Evolutionary conservation across 2,113 vertebrate species (phyloP), one percentile per base, ranked within the genome.

Genomic region (Puntigrus tetrazona): DNA sequence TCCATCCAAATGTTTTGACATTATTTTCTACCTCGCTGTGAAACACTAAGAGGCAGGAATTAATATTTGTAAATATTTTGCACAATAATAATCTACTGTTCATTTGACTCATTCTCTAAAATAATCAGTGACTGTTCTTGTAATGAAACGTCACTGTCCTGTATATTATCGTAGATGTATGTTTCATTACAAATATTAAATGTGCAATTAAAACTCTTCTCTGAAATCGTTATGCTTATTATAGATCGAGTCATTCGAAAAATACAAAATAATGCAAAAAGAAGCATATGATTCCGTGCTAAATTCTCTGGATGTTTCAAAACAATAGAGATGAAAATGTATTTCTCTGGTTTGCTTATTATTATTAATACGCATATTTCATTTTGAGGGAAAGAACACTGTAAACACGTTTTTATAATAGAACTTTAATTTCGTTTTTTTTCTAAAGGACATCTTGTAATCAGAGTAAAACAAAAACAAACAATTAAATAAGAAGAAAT

Each of bases 341-440:
- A 22, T 38, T 0, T n/a, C 25, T 55, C 65, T 5, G 9, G 38
- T 83, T 74, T 75, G 47, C 59, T 59, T 83, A 86, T 81, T 84
- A 85, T 85, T 85, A 70, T 61, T 84, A 82, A 72, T 74, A 82
- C 20, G 25, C 45, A 50, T 45, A 27, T 25, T 43, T n/a, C 36
- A 83, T 79, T 83, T 88, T 88, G 84, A 88, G 81, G 87, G 83
- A n/a, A 88, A 88, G 87, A 85, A 83, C 75, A 76, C 80, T 70
- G 87, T 78, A 75, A 78, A 86, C 76, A 86, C 72, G 80, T 72
- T 25, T 82, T 84, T 84, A 72, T 72, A 41, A 77, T 84, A 84
- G 29, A 85, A 70, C 43, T 88, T 78, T 84, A 86, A 81, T 86
- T 77, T 82, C 77, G 52, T 3, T 78, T 63, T 11, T 22, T 72